Evolutionary conservation across 2,797 vertebrate species (phyloP).

Genomic region (Cuniculus paca): DNA sequence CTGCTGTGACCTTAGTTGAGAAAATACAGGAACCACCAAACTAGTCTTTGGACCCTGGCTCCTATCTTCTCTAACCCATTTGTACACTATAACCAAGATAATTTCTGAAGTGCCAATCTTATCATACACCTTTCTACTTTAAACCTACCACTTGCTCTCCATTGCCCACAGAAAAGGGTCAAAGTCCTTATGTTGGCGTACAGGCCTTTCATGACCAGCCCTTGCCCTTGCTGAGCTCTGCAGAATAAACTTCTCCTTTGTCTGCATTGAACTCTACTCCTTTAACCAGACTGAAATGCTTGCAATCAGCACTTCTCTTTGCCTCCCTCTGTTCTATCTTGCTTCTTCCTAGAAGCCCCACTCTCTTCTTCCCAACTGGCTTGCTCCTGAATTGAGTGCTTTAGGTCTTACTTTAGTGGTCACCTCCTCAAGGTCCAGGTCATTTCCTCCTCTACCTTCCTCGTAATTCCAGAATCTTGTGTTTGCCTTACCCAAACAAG

Average conservation of each 20-base stretch:
- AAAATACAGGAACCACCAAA: too few relatives aligned
- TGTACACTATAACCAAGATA: not conserved
- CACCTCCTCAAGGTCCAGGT: not conserved
- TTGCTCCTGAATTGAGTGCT: not conserved
- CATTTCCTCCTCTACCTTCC: not conserved
- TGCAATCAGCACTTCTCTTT: not conserved
- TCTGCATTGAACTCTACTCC: not conserved
- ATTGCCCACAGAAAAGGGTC: not conserved
- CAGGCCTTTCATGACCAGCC: not conserved
- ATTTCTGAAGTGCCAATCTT: constrained; percentile 7
- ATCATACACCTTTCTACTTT: not conserved
- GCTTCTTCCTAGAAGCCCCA: not conserved
- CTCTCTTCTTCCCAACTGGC: not conserved
- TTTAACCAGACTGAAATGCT: not conserved
- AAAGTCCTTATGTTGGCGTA: not conserved
- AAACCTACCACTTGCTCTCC: not conserved
- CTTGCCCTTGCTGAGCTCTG: not conserved
- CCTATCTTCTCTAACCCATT: not conserved
- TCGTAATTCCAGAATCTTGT: not conserved
- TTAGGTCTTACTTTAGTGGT: not conserved
- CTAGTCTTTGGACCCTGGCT: not conserved
- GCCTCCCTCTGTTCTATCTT: not conserved
- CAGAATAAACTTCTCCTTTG: not conserved
- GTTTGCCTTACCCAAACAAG: not conserved
- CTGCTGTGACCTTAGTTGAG: not conserved